A percentile compares a stretch with the other conserved stretches of the same genome.
These are phyloP conservation scores for Eugnorisma glareosa DNA, from an alignment of 2,888 invertebrate genomes.

Conservation along the genomic window DNA sequence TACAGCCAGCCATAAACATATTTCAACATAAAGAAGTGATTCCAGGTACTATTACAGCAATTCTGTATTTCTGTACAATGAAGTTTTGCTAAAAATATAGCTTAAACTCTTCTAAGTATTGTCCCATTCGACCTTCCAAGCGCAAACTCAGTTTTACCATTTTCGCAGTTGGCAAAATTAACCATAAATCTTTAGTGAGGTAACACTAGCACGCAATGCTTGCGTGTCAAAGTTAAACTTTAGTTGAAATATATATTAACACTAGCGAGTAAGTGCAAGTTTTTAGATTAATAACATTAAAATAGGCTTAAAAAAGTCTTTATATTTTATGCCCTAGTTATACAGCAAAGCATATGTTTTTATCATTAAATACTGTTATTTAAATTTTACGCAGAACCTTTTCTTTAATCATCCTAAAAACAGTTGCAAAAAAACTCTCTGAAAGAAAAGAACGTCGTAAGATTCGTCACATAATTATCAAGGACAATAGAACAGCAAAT, in stretches of 20 bases:
- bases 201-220: conserved; percentile 62
- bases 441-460: not conserved
- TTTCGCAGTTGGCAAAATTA: conserved; percentile 56
- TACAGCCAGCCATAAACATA: conserved; percentile 43
- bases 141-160: conserved; percentile 46
- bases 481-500: not conserved
- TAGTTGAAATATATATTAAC: conserved; percentile 56
- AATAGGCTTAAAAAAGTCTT: conserved; percentile 24
- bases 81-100: conserved; percentile 40
- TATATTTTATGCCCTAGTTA: conserved; percentile 11
- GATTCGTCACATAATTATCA: not conserved
- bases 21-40: conserved; percentile 40
- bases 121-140: conserved; percentile 52
- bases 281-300: conserved; percentile 13
- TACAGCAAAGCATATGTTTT: not conserved
- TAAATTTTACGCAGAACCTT: not conserved
- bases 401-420: not conserved
- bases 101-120: conserved; percentile 24
- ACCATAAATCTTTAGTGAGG: conserved; percentile 59
- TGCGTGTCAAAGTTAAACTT: conserved; percentile 60
- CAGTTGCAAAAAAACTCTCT: not conserved
- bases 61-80: conserved; percentile 32
- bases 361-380: not conserved
- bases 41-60: conserved; percentile 18
- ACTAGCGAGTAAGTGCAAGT: conserved; percentile 35